Evolutionary conservation across 2,797 vertebrate genomes (phyloP), one percentile per base, ranked within the genome.

Genomic region (Nyctibius grandis): DNA sequence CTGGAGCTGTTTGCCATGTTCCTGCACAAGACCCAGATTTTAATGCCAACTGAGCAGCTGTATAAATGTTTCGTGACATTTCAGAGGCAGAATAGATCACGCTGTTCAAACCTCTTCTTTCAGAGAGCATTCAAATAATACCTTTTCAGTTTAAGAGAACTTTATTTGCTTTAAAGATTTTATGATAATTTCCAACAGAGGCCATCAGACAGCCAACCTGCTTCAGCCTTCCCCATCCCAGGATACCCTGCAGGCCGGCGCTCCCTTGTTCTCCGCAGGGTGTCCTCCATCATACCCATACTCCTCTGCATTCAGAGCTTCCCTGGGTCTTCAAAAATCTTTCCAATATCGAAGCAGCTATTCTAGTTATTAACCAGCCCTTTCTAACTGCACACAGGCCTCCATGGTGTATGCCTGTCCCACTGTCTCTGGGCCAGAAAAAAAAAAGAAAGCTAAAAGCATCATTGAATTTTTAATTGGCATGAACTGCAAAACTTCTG

Each of bases 101-200:
- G 89, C 93, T 80, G 93, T 94, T 95, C 93, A 90, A 96, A 67
- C 69, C 86, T 83, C 87, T 95, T 77, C 83, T 93, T 87, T 76
- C 74, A 20, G 12, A 94, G 87, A 26, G 23, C 83, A 84, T 88
- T 96, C 93, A 92, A 60, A 95, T 89, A 73, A 86, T 96, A 81
- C 83, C 94, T 92, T 94, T 94, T 93, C 85, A 63, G 89, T 94
- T 91, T 75, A 85, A 94, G 93, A 94, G 84, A 81, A 94, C 91
- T 93, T 89, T 95, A 84, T 97, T 95, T 95, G 93, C 93, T 96
- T 96, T 97, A 92, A 96, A 97, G 94, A 95, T 92, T 96, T 95
- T 92, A 50, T 95, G 82, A 89, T 95, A 68, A 83, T 97, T 96
- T 93, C 83, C 80, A 95, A 34, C 51, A 7, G 93, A 94, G 93